These are phyloP conservation scores for Limnodromus scolopaceus DNA, from an alignment of 2,797 vertebrate species.

Conservation along the genomic window DNA sequence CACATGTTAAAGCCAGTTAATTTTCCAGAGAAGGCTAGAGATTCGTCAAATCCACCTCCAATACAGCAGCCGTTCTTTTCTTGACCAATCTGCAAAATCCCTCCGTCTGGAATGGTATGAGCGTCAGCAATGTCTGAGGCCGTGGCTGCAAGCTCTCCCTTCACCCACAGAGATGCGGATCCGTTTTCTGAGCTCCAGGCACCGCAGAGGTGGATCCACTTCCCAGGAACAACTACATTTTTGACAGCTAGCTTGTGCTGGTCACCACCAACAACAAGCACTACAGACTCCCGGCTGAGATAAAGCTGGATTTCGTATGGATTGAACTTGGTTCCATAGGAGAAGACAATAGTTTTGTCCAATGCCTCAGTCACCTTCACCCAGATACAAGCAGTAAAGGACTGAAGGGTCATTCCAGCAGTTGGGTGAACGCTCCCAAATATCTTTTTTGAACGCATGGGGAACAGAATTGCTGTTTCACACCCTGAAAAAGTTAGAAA, in stretches of 20 bases:
- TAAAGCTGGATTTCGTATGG: conserved; percentile 92
- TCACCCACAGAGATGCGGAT: conserved; percentile 82
- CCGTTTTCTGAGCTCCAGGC: conserved; percentile 89
- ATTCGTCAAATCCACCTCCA: conserved; percentile 82
- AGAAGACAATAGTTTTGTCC: conserved; percentile 91
- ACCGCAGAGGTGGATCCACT: conserved; percentile 90
- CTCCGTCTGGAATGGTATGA: conserved; percentile 82
- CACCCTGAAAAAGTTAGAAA: conserved; percentile 80
- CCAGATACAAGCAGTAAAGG: conserved; percentile 92
- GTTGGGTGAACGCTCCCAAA: conserved; percentile 85
- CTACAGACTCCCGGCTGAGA: conserved; percentile 76
- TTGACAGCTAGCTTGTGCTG: conserved; percentile 80
- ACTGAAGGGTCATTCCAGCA: conserved; percentile 73
- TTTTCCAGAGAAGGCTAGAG: conserved; percentile 89
- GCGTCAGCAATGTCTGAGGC: conserved; percentile 76
- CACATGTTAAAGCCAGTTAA: conserved; percentile 95
- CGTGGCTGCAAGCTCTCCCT: conserved; percentile 74
- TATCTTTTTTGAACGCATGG: conserved; percentile 93
- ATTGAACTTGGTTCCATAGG: conserved; percentile 89
- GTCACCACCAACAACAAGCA: conserved; percentile 83
- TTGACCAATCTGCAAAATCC: conserved; percentile 90
- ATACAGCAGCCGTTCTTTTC: conserved; percentile 89
- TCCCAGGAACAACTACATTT: conserved; percentile 60
- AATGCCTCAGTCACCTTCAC: conserved; percentile 84
- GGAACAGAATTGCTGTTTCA: conserved; percentile 90